A percentile compares a stretch with the other conserved stretches of the same genome.
phyloP scores from a whole-genome alignment of 2,113 vertebrate genomes.

The Caloenas nicobarica region DNA sequence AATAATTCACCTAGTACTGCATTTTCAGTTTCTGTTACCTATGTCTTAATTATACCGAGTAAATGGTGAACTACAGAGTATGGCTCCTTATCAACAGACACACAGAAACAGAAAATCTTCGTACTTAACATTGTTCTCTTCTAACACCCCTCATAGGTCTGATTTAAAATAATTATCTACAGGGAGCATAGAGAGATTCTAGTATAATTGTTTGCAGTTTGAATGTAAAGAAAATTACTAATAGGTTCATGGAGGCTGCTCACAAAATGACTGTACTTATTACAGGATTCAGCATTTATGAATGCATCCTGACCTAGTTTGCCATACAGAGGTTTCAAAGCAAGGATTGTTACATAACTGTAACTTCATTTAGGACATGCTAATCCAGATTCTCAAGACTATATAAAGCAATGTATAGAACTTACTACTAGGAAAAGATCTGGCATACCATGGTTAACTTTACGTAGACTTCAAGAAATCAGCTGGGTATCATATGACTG shows the following conservation, averaged over 20 bases:
- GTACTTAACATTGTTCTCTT: neutral
- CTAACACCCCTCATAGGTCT: neutral
- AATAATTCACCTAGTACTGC: neutral
- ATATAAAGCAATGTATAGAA: neutral
- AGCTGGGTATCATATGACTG: neutral
- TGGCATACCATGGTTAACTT: neutral
- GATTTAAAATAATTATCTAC: neutral
- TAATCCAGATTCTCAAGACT: rapidly evolving
- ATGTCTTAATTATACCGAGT: constrained; percentile 1
- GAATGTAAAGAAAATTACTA: constrained; percentile 14
- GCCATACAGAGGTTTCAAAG: neutral
- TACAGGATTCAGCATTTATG: neutral
- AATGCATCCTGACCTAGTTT: neutral
- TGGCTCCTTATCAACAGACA: constrained; percentile 33
- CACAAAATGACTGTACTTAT: neutral
- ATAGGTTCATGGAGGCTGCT: neutral
- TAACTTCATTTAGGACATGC: neutral
- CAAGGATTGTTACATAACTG: neutral
- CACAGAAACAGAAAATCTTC: constrained; percentile 2
- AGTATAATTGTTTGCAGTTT: neutral
- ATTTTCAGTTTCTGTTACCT: neutral
- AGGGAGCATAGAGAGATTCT: neutral
- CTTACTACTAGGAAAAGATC: neutral
- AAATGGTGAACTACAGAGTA: neutral
- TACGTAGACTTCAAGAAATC: neutral